Evolutionary conservation across 2,113 vertebrate species (phyloP).

Genomic region (Oreochromis tanganicae): DNA sequence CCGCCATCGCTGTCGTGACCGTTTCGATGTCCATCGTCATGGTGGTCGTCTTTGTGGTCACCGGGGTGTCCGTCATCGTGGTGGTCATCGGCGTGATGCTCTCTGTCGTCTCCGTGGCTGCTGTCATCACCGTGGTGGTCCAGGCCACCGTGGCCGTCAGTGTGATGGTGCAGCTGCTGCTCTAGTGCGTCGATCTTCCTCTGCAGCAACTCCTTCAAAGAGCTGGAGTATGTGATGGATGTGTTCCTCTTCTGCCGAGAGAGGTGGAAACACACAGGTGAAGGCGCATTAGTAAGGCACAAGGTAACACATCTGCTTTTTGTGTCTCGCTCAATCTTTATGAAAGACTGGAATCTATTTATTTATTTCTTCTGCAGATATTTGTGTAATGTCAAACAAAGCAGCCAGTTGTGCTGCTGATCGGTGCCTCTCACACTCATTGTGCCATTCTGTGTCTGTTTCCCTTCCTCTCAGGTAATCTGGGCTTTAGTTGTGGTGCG

Average conservation of each 20-base stretch:
- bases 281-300: neutral
- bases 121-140: slow-evolving; percentile 29
- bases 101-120: neutral
- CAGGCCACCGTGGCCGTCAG: neutral
- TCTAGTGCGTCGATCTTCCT: slow-evolving; percentile 78
- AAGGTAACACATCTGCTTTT: neutral
- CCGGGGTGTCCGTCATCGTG: neutral
- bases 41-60: neutral
- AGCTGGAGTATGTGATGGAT: slow-evolving; percentile 72
- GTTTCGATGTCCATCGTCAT: neutral
- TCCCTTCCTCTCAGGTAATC: slow-evolving; percentile 43
- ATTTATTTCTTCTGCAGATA: neutral
- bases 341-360: neutral
- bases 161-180: slow-evolving; percentile 69
- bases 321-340: neutral
- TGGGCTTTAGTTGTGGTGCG: slow-evolving; percentile 27
- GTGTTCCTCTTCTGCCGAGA: slow-evolving; percentile 72
- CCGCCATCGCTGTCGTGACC: neutral
- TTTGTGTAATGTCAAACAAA: neutral
- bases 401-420: neutral
- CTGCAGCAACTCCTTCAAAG: slow-evolving; percentile 76
- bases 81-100: neutral
- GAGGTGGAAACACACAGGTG: neutral
- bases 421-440: neutral
- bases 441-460: neutral